A percentile compares a stretch with the other conserved stretches of the same genome.
Evolutionary conservation across 2,797 vertebrate species (phyloP).

Genomic region (Arctocebus calabarensis): DNA sequence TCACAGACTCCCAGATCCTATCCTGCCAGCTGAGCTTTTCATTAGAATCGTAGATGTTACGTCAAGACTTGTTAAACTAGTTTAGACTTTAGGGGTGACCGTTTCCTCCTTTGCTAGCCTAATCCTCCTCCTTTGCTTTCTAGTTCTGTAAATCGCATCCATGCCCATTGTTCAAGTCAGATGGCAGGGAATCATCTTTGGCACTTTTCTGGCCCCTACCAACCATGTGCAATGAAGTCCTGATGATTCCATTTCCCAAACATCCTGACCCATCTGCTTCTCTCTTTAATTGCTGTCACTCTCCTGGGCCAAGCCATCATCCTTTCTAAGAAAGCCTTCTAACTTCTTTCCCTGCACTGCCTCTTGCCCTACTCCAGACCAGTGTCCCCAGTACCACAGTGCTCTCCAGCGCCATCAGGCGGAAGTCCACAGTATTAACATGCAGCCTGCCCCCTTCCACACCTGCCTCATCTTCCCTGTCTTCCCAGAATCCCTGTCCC

Average conservation of each 20-base stretch:
- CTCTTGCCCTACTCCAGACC: background rate
- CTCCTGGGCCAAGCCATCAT: background rate
- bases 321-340: background rate
- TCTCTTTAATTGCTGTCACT: background rate
- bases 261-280: background rate
- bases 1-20: background rate
- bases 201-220: background rate
- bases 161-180: background rate
- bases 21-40: slow-evolving; percentile 30
- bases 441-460: background rate
- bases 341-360: background rate
- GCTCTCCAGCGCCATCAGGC: background rate
- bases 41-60: background rate
- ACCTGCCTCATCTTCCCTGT: rapidly evolving
- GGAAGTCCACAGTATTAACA: background rate
- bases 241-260: background rate
- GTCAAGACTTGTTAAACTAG: background rate
- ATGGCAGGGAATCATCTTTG: background rate
- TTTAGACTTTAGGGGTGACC: background rate
- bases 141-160: background rate
- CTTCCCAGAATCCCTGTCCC: background rate
- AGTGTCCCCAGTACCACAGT: background rate
- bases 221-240: background rate
- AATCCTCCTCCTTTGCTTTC: background rate
- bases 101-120: slow-evolving; percentile 11